Evolutionary conservation across 2,888 invertebrate species (phyloP).

Genomic region (Globia sparganii): DNA sequence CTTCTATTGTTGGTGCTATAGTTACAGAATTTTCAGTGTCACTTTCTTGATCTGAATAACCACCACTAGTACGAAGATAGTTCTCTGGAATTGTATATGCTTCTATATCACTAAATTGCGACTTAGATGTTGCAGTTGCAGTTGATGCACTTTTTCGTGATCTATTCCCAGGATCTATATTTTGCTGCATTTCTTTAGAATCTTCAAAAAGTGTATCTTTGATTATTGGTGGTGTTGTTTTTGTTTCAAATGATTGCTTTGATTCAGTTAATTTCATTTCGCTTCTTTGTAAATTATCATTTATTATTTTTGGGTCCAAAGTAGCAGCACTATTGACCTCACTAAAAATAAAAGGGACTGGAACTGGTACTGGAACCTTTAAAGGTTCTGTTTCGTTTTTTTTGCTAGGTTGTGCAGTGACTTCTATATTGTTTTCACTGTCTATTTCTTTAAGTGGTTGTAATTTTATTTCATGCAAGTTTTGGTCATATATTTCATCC

Average conservation of each 20-base stretch:
- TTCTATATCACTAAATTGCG: background rate
- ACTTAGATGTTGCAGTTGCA: background rate
- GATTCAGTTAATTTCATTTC: background rate
- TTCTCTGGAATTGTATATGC: slow-evolving; percentile 2
- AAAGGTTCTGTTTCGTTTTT: background rate
- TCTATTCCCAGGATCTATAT: background rate
- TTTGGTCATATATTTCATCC: background rate
- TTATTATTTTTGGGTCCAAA: background rate
- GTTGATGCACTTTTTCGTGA: background rate
- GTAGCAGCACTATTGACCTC: background rate
- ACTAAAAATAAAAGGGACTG: background rate
- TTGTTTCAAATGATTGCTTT: slow-evolving; percentile 3
- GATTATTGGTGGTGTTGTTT: background rate
- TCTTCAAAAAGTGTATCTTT: background rate
- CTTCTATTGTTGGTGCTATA: slow-evolving; percentile 1
- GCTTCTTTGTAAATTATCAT: slow-evolving; percentile 5
- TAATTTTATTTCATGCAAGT: background rate
- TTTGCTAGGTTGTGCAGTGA: background rate
- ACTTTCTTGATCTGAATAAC: slow-evolving; percentile 1
- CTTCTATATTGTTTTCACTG: slow-evolving; percentile 2
- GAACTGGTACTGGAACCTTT: slow-evolving; percentile 15
- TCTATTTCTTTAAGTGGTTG: slow-evolving; percentile 10
- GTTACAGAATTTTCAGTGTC: background rate
- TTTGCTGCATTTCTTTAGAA: slow-evolving; percentile 1
- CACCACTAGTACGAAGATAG: slow-evolving; percentile 2